A percentile compares a stretch with the other conserved stretches of the same genome.
These are phyloP conservation scores for Luperina testacea DNA, from an alignment of 2,888 invertebrate genomes.

Conservation along the genomic window DNA sequence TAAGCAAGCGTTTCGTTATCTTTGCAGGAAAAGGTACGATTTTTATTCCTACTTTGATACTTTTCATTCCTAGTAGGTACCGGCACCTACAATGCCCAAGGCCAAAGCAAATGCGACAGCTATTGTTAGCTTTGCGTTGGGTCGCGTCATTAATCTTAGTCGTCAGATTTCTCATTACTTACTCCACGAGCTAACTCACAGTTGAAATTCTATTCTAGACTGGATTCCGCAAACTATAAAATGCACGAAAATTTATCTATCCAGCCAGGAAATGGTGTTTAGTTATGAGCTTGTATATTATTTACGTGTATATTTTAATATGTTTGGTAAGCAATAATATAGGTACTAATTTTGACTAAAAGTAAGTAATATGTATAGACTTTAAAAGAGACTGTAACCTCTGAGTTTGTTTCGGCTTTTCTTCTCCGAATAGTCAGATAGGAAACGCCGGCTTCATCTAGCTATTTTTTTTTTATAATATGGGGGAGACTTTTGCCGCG, in stretches of 20 bases:
- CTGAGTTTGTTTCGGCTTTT: too few species aligned
- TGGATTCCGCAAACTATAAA: constrained; percentile 71
- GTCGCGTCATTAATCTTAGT: not conserved
- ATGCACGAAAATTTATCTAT: constrained; percentile 73
- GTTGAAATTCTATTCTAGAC: constrained; percentile 75
- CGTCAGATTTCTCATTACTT: constrained; percentile 47
- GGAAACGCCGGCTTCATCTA: too few species aligned
- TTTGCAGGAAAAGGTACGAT: not conserved
- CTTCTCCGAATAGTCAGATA: too few species aligned
- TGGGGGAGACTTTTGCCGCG: too few species aligned
- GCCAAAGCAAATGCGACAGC: not conserved
- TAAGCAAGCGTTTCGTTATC: not conserved
- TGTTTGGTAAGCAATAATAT: not conserved
- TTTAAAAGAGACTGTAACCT: too few species aligned
- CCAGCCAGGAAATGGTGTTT: constrained; percentile 46
- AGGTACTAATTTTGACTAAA: not conserved
- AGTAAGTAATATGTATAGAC: too few species aligned
- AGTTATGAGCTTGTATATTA: constrained; percentile 35
- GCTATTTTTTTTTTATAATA: too few species aligned
- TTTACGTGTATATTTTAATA: constrained; percentile 3
- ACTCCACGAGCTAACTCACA: constrained; percentile 59
- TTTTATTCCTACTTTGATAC: not conserved
- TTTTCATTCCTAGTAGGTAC: not conserved
- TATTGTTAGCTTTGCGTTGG: not conserved
- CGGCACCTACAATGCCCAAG: not conserved